A percentile compares a stretch with the other conserved stretches of the same genome.
phyloP scores from a whole-genome alignment of 2,888 invertebrate genomes.

The Macaria liturata region DNA sequence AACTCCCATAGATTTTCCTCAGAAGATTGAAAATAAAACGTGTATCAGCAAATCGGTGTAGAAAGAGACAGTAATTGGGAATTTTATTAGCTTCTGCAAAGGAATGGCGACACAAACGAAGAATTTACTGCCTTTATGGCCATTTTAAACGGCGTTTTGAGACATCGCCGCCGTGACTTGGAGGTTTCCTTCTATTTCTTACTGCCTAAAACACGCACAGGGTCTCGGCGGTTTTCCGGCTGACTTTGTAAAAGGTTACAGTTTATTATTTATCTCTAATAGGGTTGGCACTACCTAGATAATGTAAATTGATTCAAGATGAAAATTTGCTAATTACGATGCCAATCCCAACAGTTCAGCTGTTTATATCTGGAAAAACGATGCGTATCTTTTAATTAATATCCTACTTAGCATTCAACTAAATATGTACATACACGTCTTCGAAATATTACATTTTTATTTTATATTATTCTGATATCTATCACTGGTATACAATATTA shows the following conservation, averaged over 20 bases:
- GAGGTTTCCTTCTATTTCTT: slow-evolving; percentile 22
- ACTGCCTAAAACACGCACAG: not conserved
- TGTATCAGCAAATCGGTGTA: slow-evolving; percentile 18
- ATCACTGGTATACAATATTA: too few relatives aligned
- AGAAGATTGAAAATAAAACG: slow-evolving; percentile 13
- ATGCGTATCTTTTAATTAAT: too few relatives aligned
- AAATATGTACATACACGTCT: too few relatives aligned
- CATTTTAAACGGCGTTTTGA: slow-evolving; percentile 33
- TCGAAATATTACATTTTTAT: too few relatives aligned
- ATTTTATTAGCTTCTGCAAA: slow-evolving; percentile 22
- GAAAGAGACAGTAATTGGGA: slow-evolving; percentile 20
- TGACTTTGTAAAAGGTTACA: not conserved
- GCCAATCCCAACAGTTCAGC: too few relatives aligned
- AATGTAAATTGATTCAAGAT: too few relatives aligned
- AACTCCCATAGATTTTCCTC: slow-evolving; percentile 1
- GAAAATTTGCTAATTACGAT: too few relatives aligned
- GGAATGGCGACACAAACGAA: slow-evolving; percentile 32
- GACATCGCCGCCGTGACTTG: slow-evolving; percentile 27
- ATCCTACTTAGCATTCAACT: too few relatives aligned
- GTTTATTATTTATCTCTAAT: too few relatives aligned
- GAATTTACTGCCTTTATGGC: slow-evolving; percentile 37
- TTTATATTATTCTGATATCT: too few relatives aligned
- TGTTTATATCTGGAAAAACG: too few relatives aligned
- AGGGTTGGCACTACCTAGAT: too few relatives aligned
- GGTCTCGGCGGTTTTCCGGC: not conserved